Percentiles rank a stretch among this genome's conserved stretches.
Conservation (phyloP, 2,113 vertebrate species). For the Antennarius striatus region DNA sequence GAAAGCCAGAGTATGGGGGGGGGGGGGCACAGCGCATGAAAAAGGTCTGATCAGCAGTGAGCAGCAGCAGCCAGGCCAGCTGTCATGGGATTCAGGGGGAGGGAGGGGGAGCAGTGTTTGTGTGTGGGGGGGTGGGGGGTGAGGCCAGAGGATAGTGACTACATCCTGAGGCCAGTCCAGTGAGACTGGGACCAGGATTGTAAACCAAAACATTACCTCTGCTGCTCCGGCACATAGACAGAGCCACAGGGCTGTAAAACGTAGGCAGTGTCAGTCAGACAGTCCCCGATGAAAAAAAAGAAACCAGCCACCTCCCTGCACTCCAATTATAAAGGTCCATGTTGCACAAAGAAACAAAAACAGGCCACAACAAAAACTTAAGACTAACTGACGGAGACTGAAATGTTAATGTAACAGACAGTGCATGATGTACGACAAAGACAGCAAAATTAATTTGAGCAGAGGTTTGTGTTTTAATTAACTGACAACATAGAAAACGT, state of each 20-base stretch:
- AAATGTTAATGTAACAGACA: conserved; percentile 52
- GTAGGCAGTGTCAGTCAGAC: conserved; percentile 69
- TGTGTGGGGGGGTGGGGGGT: conserved; percentile 5
- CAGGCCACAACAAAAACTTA: conserved; percentile 38
- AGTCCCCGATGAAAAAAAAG: conserved; percentile 36
- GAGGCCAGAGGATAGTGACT: conserved; percentile 66
- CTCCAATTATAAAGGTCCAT: conserved; percentile 25
- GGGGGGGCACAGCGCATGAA: conserved; percentile 41
- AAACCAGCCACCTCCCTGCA: conserved; percentile 36
- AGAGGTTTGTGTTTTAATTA: not conserved
- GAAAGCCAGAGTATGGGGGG: conserved; percentile 26
- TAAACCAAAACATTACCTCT: conserved; percentile 75
- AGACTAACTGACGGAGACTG: conserved; percentile 57
- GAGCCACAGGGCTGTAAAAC: conserved; percentile 77
- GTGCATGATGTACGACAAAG: conserved; percentile 34
- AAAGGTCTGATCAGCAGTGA: conserved; percentile 59
- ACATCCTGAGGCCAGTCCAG: conserved; percentile 65
- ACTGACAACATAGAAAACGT: too few species aligned
- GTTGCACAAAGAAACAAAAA: conserved; percentile 57
- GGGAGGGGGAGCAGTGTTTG: conserved; percentile 22
- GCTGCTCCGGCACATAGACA: conserved; percentile 71
- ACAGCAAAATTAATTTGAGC: conserved; percentile 20
- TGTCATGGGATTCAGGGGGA: conserved; percentile 43
- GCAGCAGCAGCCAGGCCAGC: conserved; percentile 70
- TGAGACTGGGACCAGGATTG: conserved; percentile 62